Percentiles rank a stretch among this genome's conserved stretches.
phyloP scores from a whole-genome alignment of 1,140 invertebrate genomes.

The Pseudomyrmex pallidus region DNA sequence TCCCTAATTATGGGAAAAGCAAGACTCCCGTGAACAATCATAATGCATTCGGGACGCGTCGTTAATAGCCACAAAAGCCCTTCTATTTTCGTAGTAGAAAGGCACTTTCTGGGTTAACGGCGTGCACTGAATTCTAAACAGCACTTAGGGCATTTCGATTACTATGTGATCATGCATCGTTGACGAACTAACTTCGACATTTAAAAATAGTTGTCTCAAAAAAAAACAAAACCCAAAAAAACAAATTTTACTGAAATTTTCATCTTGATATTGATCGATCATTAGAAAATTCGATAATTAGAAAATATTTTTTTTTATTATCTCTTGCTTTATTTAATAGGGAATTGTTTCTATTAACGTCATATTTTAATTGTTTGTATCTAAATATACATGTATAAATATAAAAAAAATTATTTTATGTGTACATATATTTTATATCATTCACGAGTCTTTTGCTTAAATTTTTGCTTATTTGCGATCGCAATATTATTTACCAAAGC shows the following conservation, averaged over 20 bases:
- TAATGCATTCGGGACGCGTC: constrained; percentile 21
- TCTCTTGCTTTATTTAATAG: not conserved
- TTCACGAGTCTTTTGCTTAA: not conserved
- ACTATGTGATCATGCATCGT: constrained; percentile 10
- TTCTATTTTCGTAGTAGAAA: constrained; percentile 46
- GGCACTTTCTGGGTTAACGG: constrained; percentile 47
- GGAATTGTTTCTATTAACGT: not conserved
- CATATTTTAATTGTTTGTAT: not conserved
- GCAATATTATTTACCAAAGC: not conserved
- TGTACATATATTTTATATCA: not conserved
- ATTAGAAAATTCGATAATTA: too few relatives aligned
- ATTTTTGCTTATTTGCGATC: too few relatives aligned
- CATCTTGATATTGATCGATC: too few relatives aligned
- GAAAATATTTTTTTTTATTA: too few relatives aligned
- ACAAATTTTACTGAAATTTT: too few relatives aligned
- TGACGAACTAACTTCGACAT: constrained; percentile 16
- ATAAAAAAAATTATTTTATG: not conserved
- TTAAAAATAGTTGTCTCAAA: not conserved
- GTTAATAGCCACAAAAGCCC: constrained; percentile 17
- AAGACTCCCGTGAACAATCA: not conserved
- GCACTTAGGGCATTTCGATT: constrained; percentile 26
- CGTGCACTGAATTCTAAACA: constrained; percentile 48
- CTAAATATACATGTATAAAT: not conserved
- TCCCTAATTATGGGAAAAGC: constrained; percentile 42
- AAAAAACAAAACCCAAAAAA: too few relatives aligned